A percentile compares a stretch with the other conserved stretches of the same genome.
Evolutionary conservation across 92 coral and sea anemone genomes (phyloP).

Genomic region (Epizoanthus rinbou): DNA sequence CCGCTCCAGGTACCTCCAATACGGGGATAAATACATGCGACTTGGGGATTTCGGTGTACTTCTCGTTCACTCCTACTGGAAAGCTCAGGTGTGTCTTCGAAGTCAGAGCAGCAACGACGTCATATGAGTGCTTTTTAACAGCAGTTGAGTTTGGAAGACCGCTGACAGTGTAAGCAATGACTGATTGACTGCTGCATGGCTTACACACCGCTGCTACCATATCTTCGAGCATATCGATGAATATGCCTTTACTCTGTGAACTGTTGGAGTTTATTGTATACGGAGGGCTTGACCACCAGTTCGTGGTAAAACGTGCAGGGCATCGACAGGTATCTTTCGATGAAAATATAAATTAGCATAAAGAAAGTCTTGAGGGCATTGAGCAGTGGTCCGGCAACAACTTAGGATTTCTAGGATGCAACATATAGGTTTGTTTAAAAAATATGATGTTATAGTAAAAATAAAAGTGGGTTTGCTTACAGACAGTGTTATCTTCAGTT

Average conservation of each 20-base stretch:
- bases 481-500: too few species aligned
- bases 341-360: background rate
- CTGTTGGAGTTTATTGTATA: background rate
- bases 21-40: background rate
- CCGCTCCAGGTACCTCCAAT: background rate
- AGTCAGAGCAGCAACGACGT: background rate
- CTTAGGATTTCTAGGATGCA: too few species aligned
- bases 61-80: background rate
- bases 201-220: background rate
- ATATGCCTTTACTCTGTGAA: background rate
- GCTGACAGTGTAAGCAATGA: background rate
- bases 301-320: background rate
- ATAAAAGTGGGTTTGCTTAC: too few species aligned
- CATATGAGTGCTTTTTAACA: background rate
- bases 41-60: background rate
- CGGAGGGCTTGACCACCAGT: constrained; percentile 1
- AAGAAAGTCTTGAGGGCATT: too few species aligned
- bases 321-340: background rate
- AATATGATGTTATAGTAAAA: too few species aligned
- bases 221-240: background rate
- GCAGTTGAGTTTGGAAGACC: constrained; percentile 11
- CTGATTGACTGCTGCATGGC: background rate
- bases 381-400: too few species aligned
- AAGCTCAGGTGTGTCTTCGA: background rate
- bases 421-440: too few species aligned